Conservation (phyloP, 2,888 invertebrate species). For the Linyphia triangularis region DNA sequence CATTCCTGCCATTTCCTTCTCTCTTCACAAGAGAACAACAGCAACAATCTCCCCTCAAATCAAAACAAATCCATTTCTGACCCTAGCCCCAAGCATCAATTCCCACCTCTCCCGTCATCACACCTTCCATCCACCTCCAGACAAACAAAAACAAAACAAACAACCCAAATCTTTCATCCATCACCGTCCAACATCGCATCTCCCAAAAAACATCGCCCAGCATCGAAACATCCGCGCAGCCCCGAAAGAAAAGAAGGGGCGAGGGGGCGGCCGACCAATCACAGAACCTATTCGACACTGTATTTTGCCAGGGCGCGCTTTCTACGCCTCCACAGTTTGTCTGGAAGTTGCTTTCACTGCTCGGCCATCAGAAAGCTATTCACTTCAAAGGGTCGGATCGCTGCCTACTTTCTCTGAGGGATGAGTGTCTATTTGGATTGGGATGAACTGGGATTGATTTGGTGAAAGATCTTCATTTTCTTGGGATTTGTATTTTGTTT, state of each 20-base stretch:
- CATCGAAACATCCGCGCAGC: background rate
- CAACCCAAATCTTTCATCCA: no score
- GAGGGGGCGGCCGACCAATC: background rate
- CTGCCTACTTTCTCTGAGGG: background rate
- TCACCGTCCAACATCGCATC: no score
- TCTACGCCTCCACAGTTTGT: background rate
- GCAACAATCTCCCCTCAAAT: no score
- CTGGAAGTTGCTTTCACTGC: conserved; percentile 14
- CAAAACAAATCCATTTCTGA: background rate
- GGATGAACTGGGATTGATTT: background rate
- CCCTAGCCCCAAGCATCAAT: no score
- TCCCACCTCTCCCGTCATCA: background rate
- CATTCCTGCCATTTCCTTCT: no score
- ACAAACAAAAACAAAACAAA: no score
- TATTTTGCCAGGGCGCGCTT: background rate
- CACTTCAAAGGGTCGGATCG: no score
- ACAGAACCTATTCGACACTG: background rate
- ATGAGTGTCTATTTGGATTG: background rate
- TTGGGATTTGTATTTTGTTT: no score
- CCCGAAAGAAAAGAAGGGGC: background rate
- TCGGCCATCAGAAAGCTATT: background rate
- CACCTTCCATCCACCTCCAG: no score
- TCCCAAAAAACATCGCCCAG: background rate
- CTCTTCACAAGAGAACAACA: no score
- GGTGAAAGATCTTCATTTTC: no score